Evolutionary conservation across 2,888 invertebrate species (phyloP), one percentile per base, ranked within the genome.

Genomic region (Eutolmus rufibarbis): DNA sequence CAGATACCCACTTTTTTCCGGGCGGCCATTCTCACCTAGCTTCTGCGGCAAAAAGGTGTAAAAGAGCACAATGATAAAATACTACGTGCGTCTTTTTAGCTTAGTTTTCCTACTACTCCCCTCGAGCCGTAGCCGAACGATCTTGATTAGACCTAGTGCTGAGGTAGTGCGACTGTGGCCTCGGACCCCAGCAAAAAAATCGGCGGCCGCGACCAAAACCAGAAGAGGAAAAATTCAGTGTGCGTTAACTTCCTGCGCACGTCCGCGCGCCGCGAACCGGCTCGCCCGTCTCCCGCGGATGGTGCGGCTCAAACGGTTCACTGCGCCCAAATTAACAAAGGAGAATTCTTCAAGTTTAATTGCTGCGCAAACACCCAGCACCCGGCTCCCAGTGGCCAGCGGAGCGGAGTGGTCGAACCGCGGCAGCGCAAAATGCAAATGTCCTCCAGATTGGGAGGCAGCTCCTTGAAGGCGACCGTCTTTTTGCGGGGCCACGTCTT

Each of bases 271-370:
- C 66, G 31, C 66, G 40, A 43, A 66, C 66, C 5, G 66, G 40
- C 84, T 74, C 57, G 1, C 19, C 5, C 14, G 14, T 23, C 14
- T 23, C 19, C 34, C 12, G n/a, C 37, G 46, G 40, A 51, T 79
- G 57, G 23, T 40, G 81, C n/a, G 40, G 8, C 78, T 31, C 81
- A 81, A 86, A 84, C 79, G 88, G 84, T 88, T 74, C 66, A 87
- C 77, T 85, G 88, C 88, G 78, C 19, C 57, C 88, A 87, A 86
- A 87, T 86, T 88, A 88, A 84, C 88, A 78, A 84, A 86, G 84
- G 46, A 84, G 66, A 66, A 66, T 84, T 57, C 84, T 87, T 78
- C 77, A 87, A 88, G 87, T 88, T 88, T 88, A 88, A 88, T 88
- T 88, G 87, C 88, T 88, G 84, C 87, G 82, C 87, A 87, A 86